Base-by-base conservation (phyloP, 1,140 invertebrate species). In the Solenopsis invicta region DNA sequence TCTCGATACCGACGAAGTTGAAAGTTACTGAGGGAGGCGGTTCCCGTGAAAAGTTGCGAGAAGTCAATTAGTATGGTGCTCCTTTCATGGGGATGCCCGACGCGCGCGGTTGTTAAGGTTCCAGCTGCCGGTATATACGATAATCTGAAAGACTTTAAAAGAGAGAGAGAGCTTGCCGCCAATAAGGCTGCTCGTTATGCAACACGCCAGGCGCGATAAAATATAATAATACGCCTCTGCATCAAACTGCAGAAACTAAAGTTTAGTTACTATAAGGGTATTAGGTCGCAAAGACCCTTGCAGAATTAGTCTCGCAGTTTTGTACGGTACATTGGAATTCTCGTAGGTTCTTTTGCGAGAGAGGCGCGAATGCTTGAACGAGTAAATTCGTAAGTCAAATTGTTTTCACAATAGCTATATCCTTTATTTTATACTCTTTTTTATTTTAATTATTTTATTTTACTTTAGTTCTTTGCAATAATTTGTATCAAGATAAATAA, bases 21-120 rank as follows among this genome's bases (percentile, higher is more conserved):
- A 29, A 64, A 62, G 34, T 61, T 86, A 74, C 45, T 29, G 69
- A n/a, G 24, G 10, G 24, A 69, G 61, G 48, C 45, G n/a, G 29
- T 52, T 62, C 29, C 24, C 37, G 41, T 16, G 69, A 67, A 67
- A 87, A 85, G 66, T 85, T 85, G 81, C 52, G n/a, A 69, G 66
- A 86, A 74, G 37, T 84, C 71, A 84, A 84, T 88, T 72, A 87
- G 75, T 71, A 61, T 86, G 56, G n/a, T 16, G 69, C 29, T 66
- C 29, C 13, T 76, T 78, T 78, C 59, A 74, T 34, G n/a, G 64
- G 74, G 24, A 84, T 74, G 24, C 52, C 41, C 54, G 41, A 74
- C 67, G 18, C 62, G 48, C 77, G 34, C 41, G 69, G 69, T 84
- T 84, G 69, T 84, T 84, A 81, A 81, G 64, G 48, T 56, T 81